Conservation (phyloP, 2,888 invertebrate genomes). For the Caenorhabditis sp. region DNA sequence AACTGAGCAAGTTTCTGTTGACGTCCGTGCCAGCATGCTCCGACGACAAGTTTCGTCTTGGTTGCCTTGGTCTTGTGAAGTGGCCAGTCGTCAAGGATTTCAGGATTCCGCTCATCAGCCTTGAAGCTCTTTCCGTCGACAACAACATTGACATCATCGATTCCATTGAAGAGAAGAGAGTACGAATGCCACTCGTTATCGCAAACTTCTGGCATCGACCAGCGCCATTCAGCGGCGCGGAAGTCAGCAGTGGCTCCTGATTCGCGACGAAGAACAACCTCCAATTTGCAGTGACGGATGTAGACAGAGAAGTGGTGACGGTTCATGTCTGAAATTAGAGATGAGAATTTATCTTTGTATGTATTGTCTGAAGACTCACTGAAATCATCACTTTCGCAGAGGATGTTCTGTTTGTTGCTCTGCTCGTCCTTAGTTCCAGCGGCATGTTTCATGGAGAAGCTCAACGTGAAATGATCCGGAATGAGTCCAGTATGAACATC, state of each 20-base stretch:
- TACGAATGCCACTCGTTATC: slow-evolving; percentile 99
- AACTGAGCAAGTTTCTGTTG: slow-evolving; percentile 92
- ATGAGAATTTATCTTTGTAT: neutral
- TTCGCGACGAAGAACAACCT: slow-evolving; percentile 92
- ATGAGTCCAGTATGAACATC: slow-evolving; percentile 84
- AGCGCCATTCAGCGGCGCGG: slow-evolving; percentile 98
- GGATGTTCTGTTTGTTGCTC: slow-evolving; percentile 95
- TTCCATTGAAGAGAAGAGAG: slow-evolving; percentile 94
- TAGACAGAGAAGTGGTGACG: slow-evolving; percentile 98
- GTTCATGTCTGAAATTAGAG: slow-evolving; percentile 91
- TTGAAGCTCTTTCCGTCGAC: slow-evolving; percentile 79
- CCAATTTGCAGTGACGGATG: slow-evolving; percentile 96
- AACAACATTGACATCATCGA: slow-evolving; percentile 86
- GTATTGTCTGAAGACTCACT: slow-evolving; percentile 88
- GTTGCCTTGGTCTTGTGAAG: slow-evolving; percentile 92
- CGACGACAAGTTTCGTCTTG: slow-evolving; percentile 92
- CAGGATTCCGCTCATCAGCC: slow-evolving; percentile 90
- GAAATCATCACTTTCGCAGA: slow-evolving; percentile 97
- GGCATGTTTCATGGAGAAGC: slow-evolving; percentile 96
- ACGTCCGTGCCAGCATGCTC: slow-evolving; percentile 95
- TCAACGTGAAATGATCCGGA: slow-evolving; percentile 88
- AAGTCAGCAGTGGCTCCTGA: slow-evolving; percentile 84
- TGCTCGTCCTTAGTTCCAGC: slow-evolving; percentile 88
- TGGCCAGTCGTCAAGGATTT: slow-evolving; percentile 99
- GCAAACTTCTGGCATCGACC: slow-evolving; percentile 93